Base-by-base conservation (phyloP, 2,888 invertebrate genomes). In the Zygaena filipendulae region DNA sequence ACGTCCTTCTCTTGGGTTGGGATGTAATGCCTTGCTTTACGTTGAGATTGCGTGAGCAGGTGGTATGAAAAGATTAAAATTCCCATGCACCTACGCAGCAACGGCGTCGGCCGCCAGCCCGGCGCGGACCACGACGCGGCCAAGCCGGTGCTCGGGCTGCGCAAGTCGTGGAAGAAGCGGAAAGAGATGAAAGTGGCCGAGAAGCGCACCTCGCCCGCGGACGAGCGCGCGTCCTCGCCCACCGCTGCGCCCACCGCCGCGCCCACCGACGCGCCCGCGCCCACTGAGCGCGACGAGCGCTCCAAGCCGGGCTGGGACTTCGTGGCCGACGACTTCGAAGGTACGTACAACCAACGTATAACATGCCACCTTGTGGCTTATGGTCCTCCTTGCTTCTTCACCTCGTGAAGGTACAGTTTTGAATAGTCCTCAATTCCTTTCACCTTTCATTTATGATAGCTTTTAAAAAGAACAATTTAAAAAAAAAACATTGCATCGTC, bases 311-410 rank as follows among this genome's bases (percentile, higher is more conserved):
- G 86, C 1, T 82, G 87, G 63, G 88, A 90, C 63, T 90, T 90
- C 47, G 86, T 90, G 2, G 86, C 87, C 7, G 90, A 91, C 47
- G 91, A 92, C 54, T 93, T 93, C 53, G 91, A 92, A 58, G 79
- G 77, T 74, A 42, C 18, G 13, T 23, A n/a, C n/a, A n/a, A n/a
- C n/a, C n/a, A n/a, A n/a, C n/a, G n/a, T n/a, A n/a, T n/a, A n/a
- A n/a, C n/a, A n/a, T n/a, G 4, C 12, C n/a, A 11, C 9, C 8
- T 16, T 4, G 21, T 7, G 4, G 8, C 4, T 21, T 21, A 21
- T 7, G n/a, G 6, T 7, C 10, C 10, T 7, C 5, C n/a, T 21
- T 8, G 21, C n/a, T 9, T 21, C 21, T 16, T 4, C 4, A 5
- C 4, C 7, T 4, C 4, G 16, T 16, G n/a, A n/a, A n/a, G n/a